Conservation (phyloP, 2,797 vertebrate species). For the Schizothorax lantsangensis region DNA sequence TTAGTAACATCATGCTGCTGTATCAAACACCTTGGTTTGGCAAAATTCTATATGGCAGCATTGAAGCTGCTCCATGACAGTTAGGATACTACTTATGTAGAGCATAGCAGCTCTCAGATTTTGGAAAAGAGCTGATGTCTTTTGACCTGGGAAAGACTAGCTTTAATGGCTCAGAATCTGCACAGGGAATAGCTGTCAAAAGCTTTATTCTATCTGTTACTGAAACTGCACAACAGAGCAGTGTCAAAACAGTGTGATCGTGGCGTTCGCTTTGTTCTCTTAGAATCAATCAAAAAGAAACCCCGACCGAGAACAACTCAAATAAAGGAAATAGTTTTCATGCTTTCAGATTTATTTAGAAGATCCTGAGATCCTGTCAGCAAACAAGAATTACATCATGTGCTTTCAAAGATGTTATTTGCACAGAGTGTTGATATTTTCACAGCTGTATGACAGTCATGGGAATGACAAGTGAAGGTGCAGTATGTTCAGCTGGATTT, state of each 20-base stretch:
- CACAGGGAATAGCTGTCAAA: conserved; percentile 15
- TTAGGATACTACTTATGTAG: background rate
- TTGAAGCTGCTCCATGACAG: background rate
- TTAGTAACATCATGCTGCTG: background rate
- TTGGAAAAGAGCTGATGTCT: background rate
- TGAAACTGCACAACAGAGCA: conserved; percentile 22
- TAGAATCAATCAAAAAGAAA: background rate
- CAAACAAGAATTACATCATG: conserved; percentile 9
- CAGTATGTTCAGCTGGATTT: conserved; percentile 5
- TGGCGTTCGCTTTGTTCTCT: background rate
- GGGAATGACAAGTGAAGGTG: background rate
- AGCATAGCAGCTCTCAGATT: background rate
- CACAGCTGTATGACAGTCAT: conserved; percentile 16
- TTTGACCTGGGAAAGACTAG: conserved; percentile 1
- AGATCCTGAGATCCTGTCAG: background rate
- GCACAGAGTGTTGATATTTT: conserved; percentile 15
- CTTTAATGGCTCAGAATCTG: conserved; percentile 2
- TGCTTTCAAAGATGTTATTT: conserved; percentile 17
- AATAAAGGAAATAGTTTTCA: background rate
- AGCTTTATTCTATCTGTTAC: conserved; percentile 3
- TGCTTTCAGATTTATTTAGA: background rate
- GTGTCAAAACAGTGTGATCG: background rate
- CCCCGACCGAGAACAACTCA: background rate
- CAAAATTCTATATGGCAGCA: background rate
- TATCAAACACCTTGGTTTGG: background rate